Conservation (phyloP, 2,113 vertebrate species). For the Tragelaphus imberbis region DNA sequence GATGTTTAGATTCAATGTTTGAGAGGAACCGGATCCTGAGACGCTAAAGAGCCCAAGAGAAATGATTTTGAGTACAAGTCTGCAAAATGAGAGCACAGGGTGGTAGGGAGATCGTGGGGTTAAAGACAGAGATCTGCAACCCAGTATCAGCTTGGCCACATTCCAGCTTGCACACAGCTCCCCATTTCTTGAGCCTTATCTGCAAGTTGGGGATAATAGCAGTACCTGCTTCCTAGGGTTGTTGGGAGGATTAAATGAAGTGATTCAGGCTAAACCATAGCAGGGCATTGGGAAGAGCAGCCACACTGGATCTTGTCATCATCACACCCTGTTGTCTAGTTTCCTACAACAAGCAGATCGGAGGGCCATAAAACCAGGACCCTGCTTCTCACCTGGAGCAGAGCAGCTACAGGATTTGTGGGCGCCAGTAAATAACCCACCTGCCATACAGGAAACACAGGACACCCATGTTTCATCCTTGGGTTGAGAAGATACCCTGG, state of each 20-base stretch:
- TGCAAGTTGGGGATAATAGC: not conserved
- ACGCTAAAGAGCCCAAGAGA: not conserved
- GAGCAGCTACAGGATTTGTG: not conserved
- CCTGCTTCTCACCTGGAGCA: not conserved
- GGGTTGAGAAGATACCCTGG: not conserved
- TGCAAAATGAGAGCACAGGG: rapidly evolving
- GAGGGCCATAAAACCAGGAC: rapidly evolving
- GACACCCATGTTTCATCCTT: not conserved
- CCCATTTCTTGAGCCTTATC: not conserved
- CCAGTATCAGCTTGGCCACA: rapidly evolving
- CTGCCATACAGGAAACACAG: not conserved
- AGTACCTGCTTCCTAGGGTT: not conserved
- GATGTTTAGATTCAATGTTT: not conserved
- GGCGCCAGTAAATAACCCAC: not conserved
- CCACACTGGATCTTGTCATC: rapidly evolving
- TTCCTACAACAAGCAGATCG: not conserved
- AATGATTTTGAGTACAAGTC: rapidly evolving
- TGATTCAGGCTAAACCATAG: rapidly evolving
- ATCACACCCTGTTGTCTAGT: rapidly evolving
- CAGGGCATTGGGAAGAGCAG: rapidly evolving
- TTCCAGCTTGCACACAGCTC: not conserved
- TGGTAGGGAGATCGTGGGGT: rapidly evolving
- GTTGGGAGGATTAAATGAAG: not conserved
- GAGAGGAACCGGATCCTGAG: not conserved
- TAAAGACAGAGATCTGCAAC: too few species aligned